Percentiles rank a stretch among this genome's conserved stretches.
phyloP scores from a whole-genome alignment of 1,140 invertebrate genomes.

The Bradysia coprophila region DNA sequence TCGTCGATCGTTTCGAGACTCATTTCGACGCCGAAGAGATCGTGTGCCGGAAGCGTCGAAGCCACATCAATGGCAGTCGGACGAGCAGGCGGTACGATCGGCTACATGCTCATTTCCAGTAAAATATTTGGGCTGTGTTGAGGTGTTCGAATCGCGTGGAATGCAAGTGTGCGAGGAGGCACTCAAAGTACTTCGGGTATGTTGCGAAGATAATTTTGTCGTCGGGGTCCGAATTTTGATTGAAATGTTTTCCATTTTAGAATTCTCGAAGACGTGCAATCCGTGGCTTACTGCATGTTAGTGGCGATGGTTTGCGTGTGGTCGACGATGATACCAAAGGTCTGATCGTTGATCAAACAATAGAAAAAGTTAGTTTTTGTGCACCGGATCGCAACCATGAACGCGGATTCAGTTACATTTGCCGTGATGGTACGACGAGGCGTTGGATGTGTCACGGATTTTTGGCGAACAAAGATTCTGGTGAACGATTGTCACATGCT shows the following conservation, averaged over 20 bases:
- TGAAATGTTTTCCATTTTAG: slow-evolving; percentile 31
- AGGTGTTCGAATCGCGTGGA: slow-evolving; percentile 96
- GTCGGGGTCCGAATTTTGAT: neutral
- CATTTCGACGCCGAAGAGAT: slow-evolving; percentile 71
- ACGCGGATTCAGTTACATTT: slow-evolving; percentile 70
- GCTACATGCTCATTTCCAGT: slow-evolving; percentile 95
- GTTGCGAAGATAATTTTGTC: slow-evolving; percentile 12
- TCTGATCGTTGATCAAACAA: slow-evolving; percentile 97
- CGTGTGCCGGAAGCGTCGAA: slow-evolving; percentile 76
- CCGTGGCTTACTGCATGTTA: slow-evolving; percentile 83
- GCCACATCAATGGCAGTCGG: slow-evolving; percentile 95
- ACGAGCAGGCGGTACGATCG: slow-evolving; percentile 84
- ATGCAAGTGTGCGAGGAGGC: slow-evolving; percentile 99
- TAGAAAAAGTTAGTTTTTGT: slow-evolving; percentile 99
- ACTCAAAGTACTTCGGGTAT: slow-evolving; percentile 78
- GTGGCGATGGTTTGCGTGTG: slow-evolving; percentile 90
- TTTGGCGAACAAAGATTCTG: slow-evolving; percentile 86
- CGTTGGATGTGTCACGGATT: slow-evolving; percentile 99
- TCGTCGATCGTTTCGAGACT: slow-evolving; percentile 78
- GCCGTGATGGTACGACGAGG: slow-evolving; percentile 37
- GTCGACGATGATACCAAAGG: slow-evolving; percentile 99
- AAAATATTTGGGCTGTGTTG: slow-evolving; percentile 96
- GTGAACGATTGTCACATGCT: slow-evolving; percentile 92
- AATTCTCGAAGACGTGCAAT: slow-evolving; percentile 73
- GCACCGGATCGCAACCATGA: slow-evolving; percentile 97